Evolutionary conservation across 1,140 invertebrate species (phyloP).

Genomic region (Ylistrum balloti): DNA sequence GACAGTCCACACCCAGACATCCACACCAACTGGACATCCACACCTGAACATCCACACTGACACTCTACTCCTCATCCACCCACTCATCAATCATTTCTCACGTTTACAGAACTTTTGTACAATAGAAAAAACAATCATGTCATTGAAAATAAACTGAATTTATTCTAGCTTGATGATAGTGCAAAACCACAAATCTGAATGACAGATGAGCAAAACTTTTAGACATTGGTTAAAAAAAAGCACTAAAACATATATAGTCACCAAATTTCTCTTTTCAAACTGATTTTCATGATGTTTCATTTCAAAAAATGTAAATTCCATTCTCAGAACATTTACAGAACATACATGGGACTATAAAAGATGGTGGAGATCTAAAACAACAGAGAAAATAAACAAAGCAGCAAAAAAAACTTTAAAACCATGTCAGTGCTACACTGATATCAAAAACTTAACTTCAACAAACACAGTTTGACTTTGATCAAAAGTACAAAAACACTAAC

Average conservation of each 20-base stretch:
- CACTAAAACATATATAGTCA: neutral
- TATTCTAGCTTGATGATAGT: neutral
- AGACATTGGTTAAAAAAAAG: neutral
- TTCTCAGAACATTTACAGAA: neutral
- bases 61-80: neutral
- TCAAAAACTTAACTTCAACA: conserved; percentile 20
- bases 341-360: conserved; percentile 34
- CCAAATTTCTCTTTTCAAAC: neutral
- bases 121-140: neutral
- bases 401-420: neutral
- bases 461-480: neutral
- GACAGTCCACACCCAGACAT: too few relatives aligned
- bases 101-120: neutral
- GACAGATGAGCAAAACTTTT: neutral
- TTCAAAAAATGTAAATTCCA: too few relatives aligned
- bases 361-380: neutral
- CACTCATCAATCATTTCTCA: neutral
- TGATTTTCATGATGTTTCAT: neutral
- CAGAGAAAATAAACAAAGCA: neutral
- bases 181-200: neutral
- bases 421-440: neutral
- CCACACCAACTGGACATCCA: neutral
- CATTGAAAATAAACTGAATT: conserved; percentile 3
- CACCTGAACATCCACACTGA: neutral
- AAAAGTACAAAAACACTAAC: neutral